A percentile compares a stretch with the other conserved stretches of the same genome.
Conservation (phyloP, 2,888 invertebrate species). For the Escarpia spicata region DNA sequence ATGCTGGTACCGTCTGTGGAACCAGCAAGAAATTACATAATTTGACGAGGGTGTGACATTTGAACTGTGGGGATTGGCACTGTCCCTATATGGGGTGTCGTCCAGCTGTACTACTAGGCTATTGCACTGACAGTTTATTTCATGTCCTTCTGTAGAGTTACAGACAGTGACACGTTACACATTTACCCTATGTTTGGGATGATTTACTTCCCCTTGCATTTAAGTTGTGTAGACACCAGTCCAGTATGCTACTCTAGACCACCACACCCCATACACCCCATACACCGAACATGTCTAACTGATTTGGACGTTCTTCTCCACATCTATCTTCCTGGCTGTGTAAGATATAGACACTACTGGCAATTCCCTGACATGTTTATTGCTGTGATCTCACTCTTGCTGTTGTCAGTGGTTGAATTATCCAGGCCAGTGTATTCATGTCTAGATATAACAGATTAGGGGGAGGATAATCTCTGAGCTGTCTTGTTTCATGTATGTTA, state of each 20-base stretch:
- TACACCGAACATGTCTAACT: not conserved
- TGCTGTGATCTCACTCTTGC: not conserved
- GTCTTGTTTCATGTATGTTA: not conserved
- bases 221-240: no score
- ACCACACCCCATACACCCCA: no score
- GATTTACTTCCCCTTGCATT: no score
- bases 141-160: no score
- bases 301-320: not conserved
- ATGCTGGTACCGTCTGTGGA: not conserved
- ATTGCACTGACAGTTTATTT: no score
- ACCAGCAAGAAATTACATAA: not conserved
- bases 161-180: no score
- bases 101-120: no score
- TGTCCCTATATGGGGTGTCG: not conserved
- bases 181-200: no score
- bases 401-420: not conserved
- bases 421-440: not conserved
- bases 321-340: not conserved
- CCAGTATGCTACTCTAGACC: no score
- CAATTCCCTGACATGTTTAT: not conserved
- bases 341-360: not conserved
- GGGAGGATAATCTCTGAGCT: not conserved
- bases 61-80: not conserved
- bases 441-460: not conserved
- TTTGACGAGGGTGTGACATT: not conserved